phyloP scores from a whole-genome alignment of 1,140 invertebrate genomes.

The Lethocerus indicus region DNA sequence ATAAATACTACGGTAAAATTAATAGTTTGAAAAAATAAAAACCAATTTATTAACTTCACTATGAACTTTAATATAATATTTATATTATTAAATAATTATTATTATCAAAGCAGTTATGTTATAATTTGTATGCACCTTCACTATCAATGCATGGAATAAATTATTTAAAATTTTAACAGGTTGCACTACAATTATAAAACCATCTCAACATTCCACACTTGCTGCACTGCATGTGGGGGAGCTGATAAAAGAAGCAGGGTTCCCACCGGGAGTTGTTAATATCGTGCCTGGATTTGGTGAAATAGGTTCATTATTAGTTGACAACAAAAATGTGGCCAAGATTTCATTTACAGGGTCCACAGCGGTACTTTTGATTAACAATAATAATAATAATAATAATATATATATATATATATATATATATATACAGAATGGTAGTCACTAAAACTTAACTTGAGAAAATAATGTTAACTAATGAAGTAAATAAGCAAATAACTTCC shows the following conservation, averaged over 20 bases:
- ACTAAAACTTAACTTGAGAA: not conserved
- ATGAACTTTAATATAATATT: not conserved
- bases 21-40: not conserved
- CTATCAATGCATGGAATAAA: not conserved
- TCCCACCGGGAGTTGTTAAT: constrained; percentile 74
- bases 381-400: not conserved
- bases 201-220: constrained; percentile 90
- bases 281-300: constrained; percentile 77
- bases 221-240: constrained; percentile 81
- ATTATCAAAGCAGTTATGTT: not conserved
- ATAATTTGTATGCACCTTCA: not conserved
- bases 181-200: constrained; percentile 82
- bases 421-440: not conserved
- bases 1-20: not conserved
- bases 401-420: not conserved
- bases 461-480: not conserved
- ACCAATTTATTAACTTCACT: constrained; percentile 11
- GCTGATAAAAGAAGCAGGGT: constrained; percentile 70
- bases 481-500: not conserved
- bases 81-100: not conserved
- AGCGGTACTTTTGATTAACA: constrained; percentile 33
- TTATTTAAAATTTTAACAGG: constrained; percentile 28
- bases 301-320: constrained; percentile 63
- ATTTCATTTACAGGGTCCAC: constrained; percentile 71
- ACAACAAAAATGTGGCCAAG: constrained; percentile 60